phyloP scores from a whole-genome alignment of 2,113 vertebrate genomes.

The Ramphastos sulfuratus region DNA sequence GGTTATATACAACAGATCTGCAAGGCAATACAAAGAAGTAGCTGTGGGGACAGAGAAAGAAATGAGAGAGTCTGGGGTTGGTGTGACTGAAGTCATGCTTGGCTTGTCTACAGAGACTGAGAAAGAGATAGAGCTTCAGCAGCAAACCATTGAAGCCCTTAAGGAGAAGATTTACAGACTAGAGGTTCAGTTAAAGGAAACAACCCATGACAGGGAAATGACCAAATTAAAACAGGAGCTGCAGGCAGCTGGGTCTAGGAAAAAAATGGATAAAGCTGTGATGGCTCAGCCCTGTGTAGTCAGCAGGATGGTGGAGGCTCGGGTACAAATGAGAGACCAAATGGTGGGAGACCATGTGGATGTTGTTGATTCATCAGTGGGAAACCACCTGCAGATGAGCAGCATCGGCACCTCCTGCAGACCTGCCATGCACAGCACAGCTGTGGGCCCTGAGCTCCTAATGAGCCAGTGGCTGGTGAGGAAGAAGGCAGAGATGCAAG shows the following conservation, averaged over 20 bases:
- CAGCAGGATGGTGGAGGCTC: constrained; percentile 83
- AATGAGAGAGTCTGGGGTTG: constrained; percentile 72
- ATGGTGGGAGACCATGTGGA: constrained; percentile 82
- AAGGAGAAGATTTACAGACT: constrained; percentile 94
- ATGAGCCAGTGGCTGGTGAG: constrained; percentile 86
- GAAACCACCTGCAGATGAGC: constrained; percentile 62
- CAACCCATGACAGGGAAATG: constrained; percentile 93
- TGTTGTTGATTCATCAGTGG: constrained; percentile 67
- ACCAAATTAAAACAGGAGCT: constrained; percentile 94
- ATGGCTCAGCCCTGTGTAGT: constrained; percentile 81
- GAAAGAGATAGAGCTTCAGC: constrained; percentile 91
- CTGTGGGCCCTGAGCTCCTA: constrained; percentile 80
- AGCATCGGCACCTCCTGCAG: constrained; percentile 78
- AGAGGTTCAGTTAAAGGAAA: constrained; percentile 92
- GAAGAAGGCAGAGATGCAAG: constrained; percentile 75
- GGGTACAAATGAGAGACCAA: constrained; percentile 80
- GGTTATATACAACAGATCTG: constrained; percentile 65
- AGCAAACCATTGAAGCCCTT: constrained; percentile 91
- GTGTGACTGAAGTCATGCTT: constrained; percentile 90
- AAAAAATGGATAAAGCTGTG: constrained; percentile 85
- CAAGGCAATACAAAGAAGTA: constrained; percentile 72
- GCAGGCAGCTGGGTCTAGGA: constrained; percentile 87
- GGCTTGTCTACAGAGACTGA: constrained; percentile 88
- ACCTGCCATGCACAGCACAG: constrained; percentile 46
- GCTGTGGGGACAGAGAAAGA: constrained; percentile 79